Base-by-base conservation (phyloP, 2,888 invertebrate species). In the Sycophila texana region DNA sequence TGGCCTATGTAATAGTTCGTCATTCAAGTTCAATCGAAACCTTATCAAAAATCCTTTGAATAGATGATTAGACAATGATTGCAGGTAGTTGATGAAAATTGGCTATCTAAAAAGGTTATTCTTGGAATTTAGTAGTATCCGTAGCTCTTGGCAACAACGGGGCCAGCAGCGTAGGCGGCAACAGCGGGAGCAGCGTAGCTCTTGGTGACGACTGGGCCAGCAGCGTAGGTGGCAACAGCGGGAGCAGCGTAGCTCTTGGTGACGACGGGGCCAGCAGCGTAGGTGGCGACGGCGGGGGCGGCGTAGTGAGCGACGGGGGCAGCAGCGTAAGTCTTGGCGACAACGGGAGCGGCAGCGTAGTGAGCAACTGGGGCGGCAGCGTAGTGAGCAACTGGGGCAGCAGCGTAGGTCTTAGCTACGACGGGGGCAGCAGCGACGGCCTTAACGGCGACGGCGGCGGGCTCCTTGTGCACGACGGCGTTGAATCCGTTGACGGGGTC, bases 401-500 rank as follows among this genome's bases (percentile, higher is more conserved):
- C 75, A 13, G 67, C 55, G 22, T 20, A 14, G 39, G 49, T 18
- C 16, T 39, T 26, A 55, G 73, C 55, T 12, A 74, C 79, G 2
- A 61, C 76, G 7, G 75, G 77, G 12, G 78, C 77, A 0, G 65
- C 74, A 16, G 66, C 66, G 57, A 60, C 58, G 49, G 71, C 22
- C 66, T 79, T 79, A 16, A 73, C 79, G 53, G 68, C 79, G 5
- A 79, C 75, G 20, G 70, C 78, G 20, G 65, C 63, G 39, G 77
- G 71, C 30, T 89, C 89, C 55, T 89, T 89, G 83, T 84, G 88
- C 5, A 89, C 89, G 2, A 89, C 86, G 2, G 89, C 89, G 85
- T 89, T 89, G 85, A 89, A 89, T 79, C 89, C 89, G 78, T 86
- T 88, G 77, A 85, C 83, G 0, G 87, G 72, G 74, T 89, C 89